Conservation (phyloP, 2,888 invertebrate genomes). For the Leptopilina syphax region DNA sequence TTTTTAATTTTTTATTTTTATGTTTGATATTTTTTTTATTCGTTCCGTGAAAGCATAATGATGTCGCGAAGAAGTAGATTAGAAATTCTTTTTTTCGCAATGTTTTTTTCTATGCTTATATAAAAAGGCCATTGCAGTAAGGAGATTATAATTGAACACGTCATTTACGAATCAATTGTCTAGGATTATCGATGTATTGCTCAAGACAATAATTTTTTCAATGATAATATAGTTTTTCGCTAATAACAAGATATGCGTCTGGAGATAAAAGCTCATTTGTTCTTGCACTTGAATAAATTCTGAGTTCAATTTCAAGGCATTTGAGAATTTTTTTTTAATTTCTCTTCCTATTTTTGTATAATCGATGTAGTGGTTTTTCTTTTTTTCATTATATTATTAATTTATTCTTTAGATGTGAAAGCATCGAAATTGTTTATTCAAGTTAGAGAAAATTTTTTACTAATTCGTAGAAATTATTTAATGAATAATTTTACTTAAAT, state of each 20-base stretch:
- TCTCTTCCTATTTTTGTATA: not conserved
- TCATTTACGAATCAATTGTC: constrained; percentile 22
- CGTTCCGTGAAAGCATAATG: constrained; percentile 25
- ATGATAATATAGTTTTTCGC: constrained; percentile 31
- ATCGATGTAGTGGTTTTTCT: not conserved
- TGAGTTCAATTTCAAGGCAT: constrained; percentile 34
- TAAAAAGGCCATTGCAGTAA: not conserved
- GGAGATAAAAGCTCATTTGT: constrained; percentile 30
- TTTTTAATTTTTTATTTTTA: not conserved
- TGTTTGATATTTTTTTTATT: not conserved
- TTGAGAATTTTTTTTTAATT: not conserved
- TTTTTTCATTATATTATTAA: too few species aligned
- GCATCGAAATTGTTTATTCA: too few species aligned
- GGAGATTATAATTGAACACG: constrained; percentile 21
- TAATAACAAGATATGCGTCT: constrained; percentile 21
- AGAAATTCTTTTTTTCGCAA: not conserved
- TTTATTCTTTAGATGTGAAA: too few species aligned
- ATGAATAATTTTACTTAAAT: too few species aligned
- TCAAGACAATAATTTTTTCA: constrained; percentile 25
- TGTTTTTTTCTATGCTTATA: not conserved
- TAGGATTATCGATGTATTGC: constrained; percentile 22
- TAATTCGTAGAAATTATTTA: too few species aligned
- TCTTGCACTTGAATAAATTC: constrained; percentile 37
- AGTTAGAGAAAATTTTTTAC: too few species aligned
- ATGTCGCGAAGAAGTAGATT: constrained; percentile 34